Evolutionary conservation across 2,797 vertebrate species (phyloP).

Genomic region (Peromyscus aztecus): DNA sequence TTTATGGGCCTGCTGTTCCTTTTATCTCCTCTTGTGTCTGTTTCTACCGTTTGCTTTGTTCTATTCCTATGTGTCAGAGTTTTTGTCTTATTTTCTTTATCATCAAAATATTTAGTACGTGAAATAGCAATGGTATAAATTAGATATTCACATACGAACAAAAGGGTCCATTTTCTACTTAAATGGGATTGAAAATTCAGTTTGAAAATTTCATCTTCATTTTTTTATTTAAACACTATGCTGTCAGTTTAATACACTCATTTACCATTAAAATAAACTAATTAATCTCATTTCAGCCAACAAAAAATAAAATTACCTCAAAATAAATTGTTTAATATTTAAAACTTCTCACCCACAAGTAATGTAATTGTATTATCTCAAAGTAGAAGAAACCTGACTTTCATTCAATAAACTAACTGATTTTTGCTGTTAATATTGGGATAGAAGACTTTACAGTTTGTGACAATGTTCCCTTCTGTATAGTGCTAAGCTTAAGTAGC

Average conservation of each 20-base stretch:
- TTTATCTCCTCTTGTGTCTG: too few species aligned
- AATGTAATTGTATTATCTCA: neutral
- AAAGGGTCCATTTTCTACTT: neutral
- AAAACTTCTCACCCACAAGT: neutral
- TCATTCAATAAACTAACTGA: conserved; percentile 27
- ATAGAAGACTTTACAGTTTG: conserved; percentile 25
- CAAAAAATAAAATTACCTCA: neutral
- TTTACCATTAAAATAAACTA: neutral
- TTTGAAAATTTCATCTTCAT: neutral
- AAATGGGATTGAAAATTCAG: neutral
- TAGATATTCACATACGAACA: neutral
- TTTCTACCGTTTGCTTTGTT: neutral
- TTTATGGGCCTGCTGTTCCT: neutral
- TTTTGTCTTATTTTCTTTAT: neutral
- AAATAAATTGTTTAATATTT: conserved; percentile 15
- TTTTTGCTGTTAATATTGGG: conserved; percentile 15
- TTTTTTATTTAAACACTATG: neutral
- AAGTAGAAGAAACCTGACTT: conserved; percentile 15
- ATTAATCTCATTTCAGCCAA: neutral
- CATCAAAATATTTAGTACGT: neutral
- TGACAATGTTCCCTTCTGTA: conserved; percentile 45
- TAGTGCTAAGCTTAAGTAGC: conserved; percentile 51
- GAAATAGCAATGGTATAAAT: neutral
- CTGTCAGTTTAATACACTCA: neutral
- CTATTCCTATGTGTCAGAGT: neutral